phyloP scores from a whole-genome alignment of 2,113 vertebrate species.

The Arenaria interpres region DNA sequence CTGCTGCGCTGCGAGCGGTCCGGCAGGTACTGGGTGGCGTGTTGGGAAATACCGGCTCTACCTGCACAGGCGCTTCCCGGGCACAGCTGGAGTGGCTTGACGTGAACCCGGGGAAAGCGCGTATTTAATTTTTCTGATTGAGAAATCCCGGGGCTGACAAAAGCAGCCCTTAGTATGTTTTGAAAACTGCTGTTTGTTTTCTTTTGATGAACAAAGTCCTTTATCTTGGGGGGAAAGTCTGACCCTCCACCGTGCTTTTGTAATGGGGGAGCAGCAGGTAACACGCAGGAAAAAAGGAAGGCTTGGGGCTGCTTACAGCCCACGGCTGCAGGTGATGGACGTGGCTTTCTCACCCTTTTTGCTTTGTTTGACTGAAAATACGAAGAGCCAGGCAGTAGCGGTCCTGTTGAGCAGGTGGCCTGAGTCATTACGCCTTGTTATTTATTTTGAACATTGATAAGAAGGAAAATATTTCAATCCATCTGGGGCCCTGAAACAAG shows the following conservation, averaged over 20 bases:
- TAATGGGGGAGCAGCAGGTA: neutral
- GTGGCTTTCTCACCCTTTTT: neutral
- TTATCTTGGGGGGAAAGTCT: neutral
- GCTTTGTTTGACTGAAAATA: neutral
- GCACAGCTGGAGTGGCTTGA: neutral
- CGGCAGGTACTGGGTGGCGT: neutral
- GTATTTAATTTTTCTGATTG: fast-evolving
- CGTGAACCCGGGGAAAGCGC: neutral
- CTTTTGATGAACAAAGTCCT: neutral
- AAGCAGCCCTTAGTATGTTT: neutral
- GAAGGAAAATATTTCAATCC: neutral
- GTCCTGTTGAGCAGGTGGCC: neutral
- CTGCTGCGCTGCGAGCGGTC: neutral
- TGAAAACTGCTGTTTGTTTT: neutral
- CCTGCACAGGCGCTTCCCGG: conserved; percentile 14
- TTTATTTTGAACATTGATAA: conserved; percentile 19
- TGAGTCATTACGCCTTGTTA: neutral
- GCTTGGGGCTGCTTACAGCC: neutral
- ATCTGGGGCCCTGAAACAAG: neutral
- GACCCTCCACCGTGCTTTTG: neutral
- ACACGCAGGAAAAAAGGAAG: neutral
- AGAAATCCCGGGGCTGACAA: neutral
- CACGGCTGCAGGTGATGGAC: neutral
- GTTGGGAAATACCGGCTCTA: conserved; percentile 56
- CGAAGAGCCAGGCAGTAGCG: neutral